Percentiles rank a stretch among this genome's conserved stretches.
Evolutionary conservation across 2,113 vertebrate genomes (phyloP).

Genomic region (Colaptes auratus): DNA sequence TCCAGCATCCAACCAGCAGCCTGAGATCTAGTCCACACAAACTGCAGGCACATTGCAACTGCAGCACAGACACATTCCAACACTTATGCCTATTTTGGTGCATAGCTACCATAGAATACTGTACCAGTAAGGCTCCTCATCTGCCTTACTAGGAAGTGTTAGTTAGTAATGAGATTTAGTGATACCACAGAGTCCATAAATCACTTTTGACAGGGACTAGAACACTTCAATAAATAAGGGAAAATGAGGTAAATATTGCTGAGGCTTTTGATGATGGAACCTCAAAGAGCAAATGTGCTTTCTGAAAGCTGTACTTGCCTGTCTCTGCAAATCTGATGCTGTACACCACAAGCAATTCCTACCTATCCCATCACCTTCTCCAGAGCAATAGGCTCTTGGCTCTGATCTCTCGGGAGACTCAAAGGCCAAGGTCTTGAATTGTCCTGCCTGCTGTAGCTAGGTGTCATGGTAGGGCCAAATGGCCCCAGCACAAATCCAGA

Average conservation of each 20-base stretch:
- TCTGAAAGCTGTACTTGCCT: not conserved
- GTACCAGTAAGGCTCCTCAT: not conserved
- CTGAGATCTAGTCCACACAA: not conserved
- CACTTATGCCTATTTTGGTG: not conserved
- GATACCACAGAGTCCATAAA: not conserved
- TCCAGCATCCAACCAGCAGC: not conserved
- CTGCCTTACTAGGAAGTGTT: not conserved
- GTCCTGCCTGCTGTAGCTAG: not conserved
- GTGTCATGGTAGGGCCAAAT: too few species aligned
- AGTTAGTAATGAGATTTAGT: not conserved
- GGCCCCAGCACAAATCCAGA: too few species aligned
- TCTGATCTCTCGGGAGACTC: not conserved
- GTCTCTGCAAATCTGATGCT: not conserved
- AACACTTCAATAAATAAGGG: not conserved
- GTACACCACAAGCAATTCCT: not conserved
- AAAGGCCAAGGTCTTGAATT: too few species aligned
- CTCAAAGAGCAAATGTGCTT: not conserved
- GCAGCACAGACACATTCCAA: accelerated
- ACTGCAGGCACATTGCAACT: not conserved
- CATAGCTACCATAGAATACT: not conserved
- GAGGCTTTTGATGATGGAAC: not conserved
- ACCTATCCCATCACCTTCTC: not conserved
- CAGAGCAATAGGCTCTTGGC: not conserved
- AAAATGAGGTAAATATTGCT: not conserved
- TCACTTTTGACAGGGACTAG: not conserved